Percentiles rank a stretch among this genome's conserved stretches.
Conservation (phyloP, 2,888 invertebrate species). For the Ochropleura plecta region DNA sequence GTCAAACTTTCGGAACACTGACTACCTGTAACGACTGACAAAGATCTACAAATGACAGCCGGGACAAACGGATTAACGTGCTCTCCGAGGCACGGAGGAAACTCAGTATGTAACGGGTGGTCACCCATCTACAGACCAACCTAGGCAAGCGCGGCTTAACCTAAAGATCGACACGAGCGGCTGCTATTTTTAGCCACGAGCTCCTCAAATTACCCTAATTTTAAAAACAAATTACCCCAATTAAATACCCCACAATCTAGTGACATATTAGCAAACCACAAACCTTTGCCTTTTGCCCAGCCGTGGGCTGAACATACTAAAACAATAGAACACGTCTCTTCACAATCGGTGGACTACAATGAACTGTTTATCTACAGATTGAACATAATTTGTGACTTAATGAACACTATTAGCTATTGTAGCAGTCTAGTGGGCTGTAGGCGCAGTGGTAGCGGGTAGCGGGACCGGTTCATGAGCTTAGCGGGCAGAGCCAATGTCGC, state of each 20-base stretch:
- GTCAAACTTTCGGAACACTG: too few species aligned
- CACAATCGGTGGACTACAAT: slow-evolving; percentile 45
- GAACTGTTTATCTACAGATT: slow-evolving; percentile 46
- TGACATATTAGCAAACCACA: slow-evolving; percentile 23
- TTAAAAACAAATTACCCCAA: background rate
- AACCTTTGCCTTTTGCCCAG: slow-evolving; percentile 31
- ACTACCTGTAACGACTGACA: too few species aligned
- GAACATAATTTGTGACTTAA: slow-evolving; percentile 58
- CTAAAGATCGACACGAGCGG: too few species aligned
- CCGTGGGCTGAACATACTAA: slow-evolving; percentile 17
- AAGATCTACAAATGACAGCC: too few species aligned
- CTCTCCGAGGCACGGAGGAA: too few species aligned
- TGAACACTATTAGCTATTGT: slow-evolving; percentile 50
- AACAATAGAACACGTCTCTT: slow-evolving; percentile 45
- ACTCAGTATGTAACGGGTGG: too few species aligned
- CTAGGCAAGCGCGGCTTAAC: too few species aligned
- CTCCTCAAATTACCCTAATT: background rate
- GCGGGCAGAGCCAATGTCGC: background rate
- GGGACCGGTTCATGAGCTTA: background rate
- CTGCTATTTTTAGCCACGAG: too few species aligned
- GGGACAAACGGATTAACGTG: too few species aligned
- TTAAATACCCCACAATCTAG: background rate
- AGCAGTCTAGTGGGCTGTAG: slow-evolving; percentile 16
- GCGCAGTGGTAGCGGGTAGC: slow-evolving; percentile 13
- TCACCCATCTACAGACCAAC: too few species aligned